Evolutionary conservation across 2,113 vertebrate genomes (phyloP).

Genomic region (Peucedramus taeniatus): DNA sequence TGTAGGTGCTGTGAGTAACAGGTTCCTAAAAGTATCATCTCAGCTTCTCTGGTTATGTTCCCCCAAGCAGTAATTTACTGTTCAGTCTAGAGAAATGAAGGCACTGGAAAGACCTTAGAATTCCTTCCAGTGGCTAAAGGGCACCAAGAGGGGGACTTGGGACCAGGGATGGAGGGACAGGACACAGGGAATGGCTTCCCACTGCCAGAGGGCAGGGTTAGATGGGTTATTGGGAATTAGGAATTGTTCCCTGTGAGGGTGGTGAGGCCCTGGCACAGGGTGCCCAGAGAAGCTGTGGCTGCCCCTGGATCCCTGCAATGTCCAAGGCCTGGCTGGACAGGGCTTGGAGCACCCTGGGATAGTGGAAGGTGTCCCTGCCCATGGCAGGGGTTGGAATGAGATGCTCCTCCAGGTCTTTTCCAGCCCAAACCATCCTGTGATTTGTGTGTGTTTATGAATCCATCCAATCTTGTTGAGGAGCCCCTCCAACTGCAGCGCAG

Average conservation of each 20-base stretch:
- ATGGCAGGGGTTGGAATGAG: not conserved
- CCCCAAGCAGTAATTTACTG: not conserved
- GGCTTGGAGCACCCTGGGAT: not conserved
- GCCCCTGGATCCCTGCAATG: not conserved
- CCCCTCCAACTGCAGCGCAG: rapidly evolving
- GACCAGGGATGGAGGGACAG: not conserved
- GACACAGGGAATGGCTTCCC: not conserved
- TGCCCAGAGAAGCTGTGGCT: not conserved
- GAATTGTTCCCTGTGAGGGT: rapidly evolving
- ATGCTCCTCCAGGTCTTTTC: not conserved
- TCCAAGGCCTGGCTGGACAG: rapidly evolving
- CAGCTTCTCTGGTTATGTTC: not conserved
- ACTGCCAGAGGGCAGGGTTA: not conserved
- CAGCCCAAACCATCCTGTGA: not conserved
- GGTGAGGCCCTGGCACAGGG: rapidly evolving
- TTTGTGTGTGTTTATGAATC: not conserved
- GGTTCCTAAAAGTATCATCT: not conserved
- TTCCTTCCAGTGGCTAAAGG: not conserved
- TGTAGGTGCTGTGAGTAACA: not conserved
- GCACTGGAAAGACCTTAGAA: not conserved
- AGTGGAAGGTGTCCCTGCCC: not conserved
- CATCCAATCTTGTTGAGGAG: not conserved
- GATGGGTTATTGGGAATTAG: not conserved
- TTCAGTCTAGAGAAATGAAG: not conserved
- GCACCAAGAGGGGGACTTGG: not conserved